A percentile compares a stretch with the other conserved stretches of the same genome.
phyloP scores from a whole-genome alignment of 2,797 vertebrate species.

The Mastacembelus armatus region DNA sequence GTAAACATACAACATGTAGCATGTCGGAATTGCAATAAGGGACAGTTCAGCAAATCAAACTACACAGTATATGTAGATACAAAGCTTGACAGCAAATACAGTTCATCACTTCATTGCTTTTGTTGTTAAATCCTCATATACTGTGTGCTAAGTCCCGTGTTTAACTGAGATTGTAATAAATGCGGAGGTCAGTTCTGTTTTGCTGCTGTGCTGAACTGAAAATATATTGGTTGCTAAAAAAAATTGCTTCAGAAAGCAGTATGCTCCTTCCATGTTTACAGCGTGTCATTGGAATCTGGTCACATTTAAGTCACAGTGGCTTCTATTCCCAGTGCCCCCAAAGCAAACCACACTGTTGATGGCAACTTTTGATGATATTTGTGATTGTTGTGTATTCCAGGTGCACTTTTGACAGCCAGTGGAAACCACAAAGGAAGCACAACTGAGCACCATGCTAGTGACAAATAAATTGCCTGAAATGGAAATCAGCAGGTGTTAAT shows the following conservation, averaged over 20 bases:
- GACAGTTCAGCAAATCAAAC: not conserved
- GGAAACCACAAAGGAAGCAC: conserved; percentile 58
- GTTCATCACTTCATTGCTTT: conserved; percentile 8
- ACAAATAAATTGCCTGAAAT: conserved; percentile 76
- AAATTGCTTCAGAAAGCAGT: conserved; percentile 64
- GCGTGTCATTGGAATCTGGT: conserved; percentile 45
- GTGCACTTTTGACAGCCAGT: conserved; percentile 54
- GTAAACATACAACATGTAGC: not conserved
- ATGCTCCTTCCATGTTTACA: conserved; percentile 45
- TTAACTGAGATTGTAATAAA: conserved; percentile 32
- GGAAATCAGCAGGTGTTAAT: conserved; percentile 78
- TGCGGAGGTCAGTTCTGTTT: conserved; percentile 35
- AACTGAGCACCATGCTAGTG: conserved; percentile 51
- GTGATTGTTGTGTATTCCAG: conserved; percentile 63
- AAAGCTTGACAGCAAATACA: not conserved
- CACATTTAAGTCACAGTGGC: conserved; percentile 40
- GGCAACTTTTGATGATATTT: conserved; percentile 66
- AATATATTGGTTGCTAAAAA: conserved; percentile 35
- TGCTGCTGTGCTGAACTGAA: conserved; percentile 33
- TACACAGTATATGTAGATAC: not conserved
- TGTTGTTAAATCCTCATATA: not conserved
- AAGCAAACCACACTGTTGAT: conserved; percentile 52
- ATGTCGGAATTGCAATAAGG: not conserved
- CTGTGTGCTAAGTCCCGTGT: conserved; percentile 12
- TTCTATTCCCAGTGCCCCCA: conserved; percentile 29